Base-by-base conservation (phyloP, 2,113 vertebrate genomes). In the Triplophysa siluroides region DNA sequence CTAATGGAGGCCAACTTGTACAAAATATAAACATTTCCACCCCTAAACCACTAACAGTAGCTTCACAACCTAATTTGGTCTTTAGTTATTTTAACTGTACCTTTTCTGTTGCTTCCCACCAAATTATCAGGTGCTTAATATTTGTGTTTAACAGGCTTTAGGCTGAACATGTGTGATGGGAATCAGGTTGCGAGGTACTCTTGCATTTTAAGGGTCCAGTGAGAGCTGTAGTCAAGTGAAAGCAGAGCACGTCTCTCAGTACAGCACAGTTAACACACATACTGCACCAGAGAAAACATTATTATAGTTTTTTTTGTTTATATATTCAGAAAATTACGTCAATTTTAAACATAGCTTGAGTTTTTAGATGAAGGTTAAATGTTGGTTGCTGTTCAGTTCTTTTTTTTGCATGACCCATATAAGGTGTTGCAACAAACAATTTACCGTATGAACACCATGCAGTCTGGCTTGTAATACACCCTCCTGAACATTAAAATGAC, bases 71-170 rank as follows among this genome's bases (percentile, higher is more conserved):
- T 62, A 50, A 24, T 24, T 41, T 26, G n/a, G 60, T 82, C 38
- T 54, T 29, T 66, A 81, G 64, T 66, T 41, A 24, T n/a, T 60
- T 9, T 14, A 38, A 33, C 64, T 68, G 6, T 19, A 47, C 58
- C 61, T 69, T 81, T 82, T 54, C 52, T 60, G 58, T 81, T 33
- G 10, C 43, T 68, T 66, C 23, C 24, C 45, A 76, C 74, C 54
- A 71, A 85, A 83, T 74, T 45, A 77, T 85, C 65, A 83, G 77
- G 62, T 75, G 73, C 60, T 78, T 64, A 81, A 79, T 62, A 76
- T 72, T 76, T 79, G 54, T 71, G 73, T 81, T 77, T 78, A 78
- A 66, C 33, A 74, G 72, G 67, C 52, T 63, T 19, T 24, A 10
- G 58, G 19, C 18, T 38, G 24, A 58, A 75, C 64, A 56, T 72